These are phyloP conservation scores for Macrobrachium rosenbergii DNA, from an alignment of 1,140 invertebrate genomes.

Conservation along the genomic window DNA sequence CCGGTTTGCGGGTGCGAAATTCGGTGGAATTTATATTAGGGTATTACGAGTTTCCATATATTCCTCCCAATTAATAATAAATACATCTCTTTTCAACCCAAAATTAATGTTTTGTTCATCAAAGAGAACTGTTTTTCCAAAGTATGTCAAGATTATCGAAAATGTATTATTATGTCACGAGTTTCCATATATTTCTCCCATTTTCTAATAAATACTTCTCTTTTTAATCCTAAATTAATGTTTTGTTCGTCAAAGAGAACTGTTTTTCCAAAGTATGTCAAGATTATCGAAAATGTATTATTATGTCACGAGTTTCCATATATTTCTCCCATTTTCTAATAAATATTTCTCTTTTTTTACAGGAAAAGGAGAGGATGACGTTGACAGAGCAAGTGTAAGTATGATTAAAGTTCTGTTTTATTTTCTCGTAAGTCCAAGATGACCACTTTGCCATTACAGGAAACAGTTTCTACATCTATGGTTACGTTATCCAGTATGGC, in stretches of 20 bases:
- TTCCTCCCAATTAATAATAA: background rate
- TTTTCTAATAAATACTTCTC: background rate
- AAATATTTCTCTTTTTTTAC: constrained; percentile 30
- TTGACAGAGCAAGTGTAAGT: constrained; percentile 58
- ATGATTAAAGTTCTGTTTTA: background rate
- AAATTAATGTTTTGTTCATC: too few relatives aligned
- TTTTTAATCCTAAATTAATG: too few relatives aligned
- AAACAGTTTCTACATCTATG: background rate
- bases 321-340: background rate
- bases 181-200: background rate
- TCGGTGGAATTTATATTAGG: too few relatives aligned
- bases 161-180: too few relatives aligned
- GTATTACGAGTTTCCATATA: background rate
- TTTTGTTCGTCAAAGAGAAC: too few relatives aligned
- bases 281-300: background rate
- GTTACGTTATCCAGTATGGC: too few relatives aligned
- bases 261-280: too few relatives aligned
- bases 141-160: background rate
- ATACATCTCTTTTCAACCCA: constrained; percentile 14
- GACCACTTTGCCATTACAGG: background rate
- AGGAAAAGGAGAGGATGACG: constrained; percentile 55
- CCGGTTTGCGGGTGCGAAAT: too few relatives aligned
- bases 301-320: background rate
- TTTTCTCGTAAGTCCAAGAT: background rate
- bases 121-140: too few relatives aligned